Evolutionary conservation across 2,888 invertebrate species (phyloP).

Genomic region (Malachius bipustulatus): DNA sequence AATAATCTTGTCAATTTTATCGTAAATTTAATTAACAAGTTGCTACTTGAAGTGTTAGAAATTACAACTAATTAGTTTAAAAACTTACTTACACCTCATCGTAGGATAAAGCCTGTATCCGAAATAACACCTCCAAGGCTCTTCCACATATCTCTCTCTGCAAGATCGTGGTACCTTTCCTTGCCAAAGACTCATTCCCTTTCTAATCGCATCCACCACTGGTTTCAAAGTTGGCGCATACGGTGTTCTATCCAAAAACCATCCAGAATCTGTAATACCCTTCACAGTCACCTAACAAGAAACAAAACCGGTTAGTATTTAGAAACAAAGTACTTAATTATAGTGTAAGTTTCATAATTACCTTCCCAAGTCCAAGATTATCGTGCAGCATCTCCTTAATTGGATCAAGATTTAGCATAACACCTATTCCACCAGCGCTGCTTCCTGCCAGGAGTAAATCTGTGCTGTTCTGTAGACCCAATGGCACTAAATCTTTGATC

Average conservation of each 20-base stretch:
- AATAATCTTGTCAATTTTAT: too few relatives aligned
- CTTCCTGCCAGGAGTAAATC: conserved; percentile 71
- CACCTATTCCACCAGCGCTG: conserved; percentile 90
- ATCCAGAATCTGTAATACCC: conserved; percentile 86
- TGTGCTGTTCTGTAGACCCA: conserved; percentile 58
- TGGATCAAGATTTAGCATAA: conserved; percentile 79
- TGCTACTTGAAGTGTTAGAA: too few relatives aligned
- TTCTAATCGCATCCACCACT: conserved; percentile 50
- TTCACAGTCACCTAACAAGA: too few relatives aligned
- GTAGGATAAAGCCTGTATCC: conserved; percentile 81
- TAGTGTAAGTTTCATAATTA: too few relatives aligned
- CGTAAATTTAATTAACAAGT: too few relatives aligned
- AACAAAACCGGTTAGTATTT: too few relatives aligned
- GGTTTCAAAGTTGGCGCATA: conserved; percentile 46
- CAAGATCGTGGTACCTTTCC: conserved; percentile 72
- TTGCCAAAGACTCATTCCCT: conserved; percentile 68
- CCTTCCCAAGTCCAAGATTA: conserved; percentile 41
- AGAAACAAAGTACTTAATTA: too few relatives aligned
- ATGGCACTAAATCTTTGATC: conserved; percentile 44
- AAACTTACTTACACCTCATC: conserved; percentile 58
- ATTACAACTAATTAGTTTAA: too few relatives aligned
- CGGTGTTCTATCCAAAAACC: conserved; percentile 83
- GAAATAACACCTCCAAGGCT: conserved; percentile 88
- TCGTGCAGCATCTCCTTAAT: conserved; percentile 59
- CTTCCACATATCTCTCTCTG: conserved; percentile 50